These are phyloP conservation scores for Phalacrocorax carbo DNA, from an alignment of 2,113 vertebrate genomes.

Conservation along the genomic window DNA sequence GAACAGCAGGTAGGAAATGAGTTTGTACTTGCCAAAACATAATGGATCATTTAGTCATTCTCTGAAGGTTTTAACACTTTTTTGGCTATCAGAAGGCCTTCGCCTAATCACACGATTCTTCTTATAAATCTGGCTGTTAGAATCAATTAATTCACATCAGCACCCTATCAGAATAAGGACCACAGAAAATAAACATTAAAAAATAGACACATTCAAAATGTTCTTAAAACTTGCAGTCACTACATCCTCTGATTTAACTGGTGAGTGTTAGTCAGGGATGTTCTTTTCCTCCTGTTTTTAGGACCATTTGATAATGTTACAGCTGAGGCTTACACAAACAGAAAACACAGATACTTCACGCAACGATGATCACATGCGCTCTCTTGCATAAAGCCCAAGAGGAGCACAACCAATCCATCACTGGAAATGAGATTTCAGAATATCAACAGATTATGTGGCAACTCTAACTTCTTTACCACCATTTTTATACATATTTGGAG, in stretches of 20 bases:
- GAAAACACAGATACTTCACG: background rate
- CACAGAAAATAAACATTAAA: background rate
- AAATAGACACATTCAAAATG: background rate
- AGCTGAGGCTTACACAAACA: background rate
- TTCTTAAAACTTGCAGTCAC: background rate
- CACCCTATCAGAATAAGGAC: background rate
- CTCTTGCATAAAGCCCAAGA: background rate
- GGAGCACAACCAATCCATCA: background rate
- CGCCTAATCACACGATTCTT: background rate
- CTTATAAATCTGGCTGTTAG: background rate
- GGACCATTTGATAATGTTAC: background rate
- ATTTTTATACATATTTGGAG: background rate
- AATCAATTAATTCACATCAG: background rate
- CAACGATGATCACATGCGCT: fast-evolving
- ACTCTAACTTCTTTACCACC: too few relatives aligned
- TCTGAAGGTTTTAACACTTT: background rate
- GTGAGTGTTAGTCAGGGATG: background rate
- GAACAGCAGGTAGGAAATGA: slow-evolving; percentile 61
- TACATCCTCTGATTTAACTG: background rate
- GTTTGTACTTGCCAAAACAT: slow-evolving; percentile 21
- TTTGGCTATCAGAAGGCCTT: background rate
- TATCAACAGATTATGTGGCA: background rate
- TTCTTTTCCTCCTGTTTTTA: background rate
- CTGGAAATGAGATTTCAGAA: background rate
- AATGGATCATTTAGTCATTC: slow-evolving; percentile 43